Evolutionary conservation across 2,113 vertebrate genomes (phyloP).

Genomic region (Misgurnus mizolepis): DNA sequence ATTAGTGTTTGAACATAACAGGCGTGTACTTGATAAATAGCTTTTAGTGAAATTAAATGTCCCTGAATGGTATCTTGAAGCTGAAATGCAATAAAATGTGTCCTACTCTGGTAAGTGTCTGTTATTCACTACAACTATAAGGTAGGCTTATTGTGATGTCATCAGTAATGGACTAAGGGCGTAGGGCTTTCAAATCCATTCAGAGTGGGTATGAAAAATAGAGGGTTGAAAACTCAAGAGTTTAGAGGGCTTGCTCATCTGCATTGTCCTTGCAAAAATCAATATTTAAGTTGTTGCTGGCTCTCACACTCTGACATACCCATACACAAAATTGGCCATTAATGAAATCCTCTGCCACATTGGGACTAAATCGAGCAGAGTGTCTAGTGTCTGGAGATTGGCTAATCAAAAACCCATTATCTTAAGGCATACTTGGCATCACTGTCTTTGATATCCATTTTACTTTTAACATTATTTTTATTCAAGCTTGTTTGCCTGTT

Average conservation of each 20-base stretch:
- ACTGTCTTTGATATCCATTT: constrained; percentile 51
- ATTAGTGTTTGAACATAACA: not conserved
- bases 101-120: too few species aligned
- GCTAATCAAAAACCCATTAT: constrained; percentile 64
- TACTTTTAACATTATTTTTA: constrained; percentile 49
- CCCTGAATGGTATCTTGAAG: too few species aligned
- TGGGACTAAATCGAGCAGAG: constrained; percentile 46
- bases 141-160: not conserved
- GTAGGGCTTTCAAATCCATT: not conserved
- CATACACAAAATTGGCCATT: constrained; percentile 49
- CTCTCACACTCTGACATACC: not conserved
- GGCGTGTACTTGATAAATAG: too few species aligned
- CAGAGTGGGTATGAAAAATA: not conserved
- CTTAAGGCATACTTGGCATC: constrained; percentile 22
- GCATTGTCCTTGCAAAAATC: constrained; percentile 25
- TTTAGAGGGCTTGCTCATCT: constrained; percentile 1
- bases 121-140: too few species aligned
- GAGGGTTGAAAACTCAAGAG: not conserved
- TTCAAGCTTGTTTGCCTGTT: constrained; percentile 37
- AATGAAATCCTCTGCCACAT: constrained; percentile 51
- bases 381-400: constrained; percentile 48
- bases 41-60: too few species aligned
- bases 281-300: constrained; percentile 2
- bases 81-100: too few species aligned
- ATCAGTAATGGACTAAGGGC: not conserved